Percentiles rank a stretch among this genome's conserved stretches.
Conservation (phyloP, 2,797 vertebrate species). For the Ctenopoma kingsleyae region DNA sequence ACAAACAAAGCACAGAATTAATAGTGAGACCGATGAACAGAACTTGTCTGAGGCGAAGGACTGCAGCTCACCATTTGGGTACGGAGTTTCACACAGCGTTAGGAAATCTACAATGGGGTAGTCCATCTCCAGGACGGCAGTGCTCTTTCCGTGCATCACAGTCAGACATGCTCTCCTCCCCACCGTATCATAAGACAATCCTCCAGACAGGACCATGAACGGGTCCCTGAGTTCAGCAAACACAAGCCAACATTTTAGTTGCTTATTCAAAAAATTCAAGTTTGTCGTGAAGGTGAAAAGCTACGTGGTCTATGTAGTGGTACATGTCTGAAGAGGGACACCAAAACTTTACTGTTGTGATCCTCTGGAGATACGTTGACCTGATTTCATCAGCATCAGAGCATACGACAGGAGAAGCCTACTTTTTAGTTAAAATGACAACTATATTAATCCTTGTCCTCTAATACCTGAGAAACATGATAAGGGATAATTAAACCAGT, state of each 20-base stretch:
- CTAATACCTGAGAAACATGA: slow-evolving; percentile 33
- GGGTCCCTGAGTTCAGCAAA: slow-evolving; percentile 88
- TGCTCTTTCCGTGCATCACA: slow-evolving; percentile 99
- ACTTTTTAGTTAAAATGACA: slow-evolving; percentile 59
- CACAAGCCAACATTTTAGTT: slow-evolving; percentile 36
- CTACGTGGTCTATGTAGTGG: not conserved
- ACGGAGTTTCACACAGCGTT: slow-evolving; percentile 98
- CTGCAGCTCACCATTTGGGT: slow-evolving; percentile 90
- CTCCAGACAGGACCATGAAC: slow-evolving; percentile 97
- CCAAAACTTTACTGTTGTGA: slow-evolving; percentile 16
- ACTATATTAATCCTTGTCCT: slow-evolving; percentile 61
- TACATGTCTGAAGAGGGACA: slow-evolving; percentile 35
- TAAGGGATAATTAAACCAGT: slow-evolving; percentile 51
- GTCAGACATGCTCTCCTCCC: slow-evolving; percentile 97
- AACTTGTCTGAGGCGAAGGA: not conserved
- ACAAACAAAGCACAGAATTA: slow-evolving; percentile 5
- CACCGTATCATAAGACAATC: slow-evolving; percentile 96
- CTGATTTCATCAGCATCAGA: slow-evolving; percentile 39
- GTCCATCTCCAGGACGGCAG: slow-evolving; percentile 98
- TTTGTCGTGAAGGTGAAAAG: slow-evolving; percentile 13
- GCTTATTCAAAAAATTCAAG: slow-evolving; percentile 11
- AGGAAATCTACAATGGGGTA: slow-evolving; percentile 98
- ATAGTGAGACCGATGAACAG: not conserved
- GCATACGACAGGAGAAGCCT: slow-evolving; percentile 20
- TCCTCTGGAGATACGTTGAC: slow-evolving; percentile 55